Percentiles rank a stretch among this genome's conserved stretches.
Conservation (phyloP, 2,888 invertebrate genomes). For the Piscicola geometra region DNA sequence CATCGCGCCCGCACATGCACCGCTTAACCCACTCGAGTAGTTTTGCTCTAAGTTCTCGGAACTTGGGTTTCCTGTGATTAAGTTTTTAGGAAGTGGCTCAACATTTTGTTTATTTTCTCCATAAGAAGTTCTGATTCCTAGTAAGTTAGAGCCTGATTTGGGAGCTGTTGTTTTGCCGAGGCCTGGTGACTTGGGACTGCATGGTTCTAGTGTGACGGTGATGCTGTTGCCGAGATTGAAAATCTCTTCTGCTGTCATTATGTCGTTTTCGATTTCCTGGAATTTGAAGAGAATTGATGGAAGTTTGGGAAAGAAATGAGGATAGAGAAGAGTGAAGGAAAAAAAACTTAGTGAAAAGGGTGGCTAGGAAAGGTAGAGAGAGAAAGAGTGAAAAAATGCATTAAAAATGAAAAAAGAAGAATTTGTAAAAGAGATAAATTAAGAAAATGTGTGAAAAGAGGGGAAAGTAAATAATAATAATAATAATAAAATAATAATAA, state of each 20-base stretch:
- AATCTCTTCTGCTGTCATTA: constrained; percentile 12
- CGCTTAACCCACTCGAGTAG: constrained; percentile 1
- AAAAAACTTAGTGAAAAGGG: no score
- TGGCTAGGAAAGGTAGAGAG: no score
- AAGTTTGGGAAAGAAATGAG: no score
- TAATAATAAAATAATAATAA: no score
- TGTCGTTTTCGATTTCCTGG: constrained; percentile 30
- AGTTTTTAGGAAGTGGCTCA: no score
- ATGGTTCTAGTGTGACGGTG: constrained; percentile 27
- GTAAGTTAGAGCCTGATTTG: not conserved
- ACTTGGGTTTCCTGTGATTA: not conserved
- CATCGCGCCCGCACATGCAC: constrained; percentile 44
- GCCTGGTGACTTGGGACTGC: constrained; percentile 26
- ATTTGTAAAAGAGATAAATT: no score
- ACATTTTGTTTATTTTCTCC: not conserved
- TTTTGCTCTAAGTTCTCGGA: not conserved
- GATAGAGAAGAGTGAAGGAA: no score
- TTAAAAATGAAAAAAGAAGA: no score
- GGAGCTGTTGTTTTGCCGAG: not conserved
- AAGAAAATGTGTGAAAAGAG: no score
- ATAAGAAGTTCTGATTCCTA: not conserved
- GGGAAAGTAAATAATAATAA: no score
- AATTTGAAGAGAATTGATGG: no score
- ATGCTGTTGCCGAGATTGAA: constrained; percentile 27
- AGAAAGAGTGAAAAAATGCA: no score